Base-by-base conservation (phyloP, 2,888 invertebrate genomes). In the Blastobasis adustella region DNA sequence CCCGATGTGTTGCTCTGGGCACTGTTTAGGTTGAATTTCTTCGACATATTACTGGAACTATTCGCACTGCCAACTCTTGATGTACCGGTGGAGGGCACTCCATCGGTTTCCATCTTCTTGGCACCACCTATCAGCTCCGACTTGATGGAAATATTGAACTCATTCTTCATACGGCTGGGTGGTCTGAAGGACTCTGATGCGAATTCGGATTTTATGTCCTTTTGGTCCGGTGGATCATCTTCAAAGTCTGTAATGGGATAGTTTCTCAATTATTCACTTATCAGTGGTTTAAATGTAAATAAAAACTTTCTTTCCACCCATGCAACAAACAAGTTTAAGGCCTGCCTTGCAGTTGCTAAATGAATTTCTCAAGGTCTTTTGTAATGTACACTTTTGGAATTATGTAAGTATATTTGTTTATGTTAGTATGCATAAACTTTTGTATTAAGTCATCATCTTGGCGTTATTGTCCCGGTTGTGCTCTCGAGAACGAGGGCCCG, bases 81-180 rank as follows among this genome's bases (percentile, higher is more conserved):
- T 0, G 79, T 64, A 0, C 78, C 82, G 23, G 23, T 23, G 1
- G 77, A 73, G 51, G 54, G 62, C 4, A 55, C 54, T 45, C 67
- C 55, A 4, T 79, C 74, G 0, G 73, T 66, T 3, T 86, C 83
- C 59, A 72, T 74, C 51, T 76, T 80, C 55, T 78, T 79, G 2
- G 69, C 57, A 1, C 76, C 76, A 9, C 66, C 64, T 8, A 76
- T 62, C 1, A 87, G 63, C 56, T 89, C 88, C 0, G 85, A 82
- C 54, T 85, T 88, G 44, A 88, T 81, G 1, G 88, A 89, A 41
- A 84, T 73, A 52, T 88, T 89, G 54, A 88, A 88, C 50, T 89
- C 89, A 48, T 71, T 77, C 54, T 85, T 88, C 5, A 89, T 69
- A 5, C 80, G 77, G 55, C 83, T 85, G 0, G 75, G 74, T 0